These are phyloP conservation scores for Forbesichthys agassizii DNA, from an alignment of 2,113 vertebrate genomes.

Conservation along the genomic window DNA sequence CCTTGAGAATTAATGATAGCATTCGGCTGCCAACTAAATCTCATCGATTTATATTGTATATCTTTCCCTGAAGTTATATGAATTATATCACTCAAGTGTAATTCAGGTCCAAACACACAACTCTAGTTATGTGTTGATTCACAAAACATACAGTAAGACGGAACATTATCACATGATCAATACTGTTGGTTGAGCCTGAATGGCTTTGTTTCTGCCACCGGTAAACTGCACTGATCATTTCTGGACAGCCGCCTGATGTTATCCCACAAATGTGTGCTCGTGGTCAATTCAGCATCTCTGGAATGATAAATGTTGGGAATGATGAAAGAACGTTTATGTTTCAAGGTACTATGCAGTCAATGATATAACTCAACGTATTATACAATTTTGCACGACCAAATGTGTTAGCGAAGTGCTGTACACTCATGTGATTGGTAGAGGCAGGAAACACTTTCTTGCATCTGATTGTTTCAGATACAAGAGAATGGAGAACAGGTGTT, in stretches of 20 bases:
- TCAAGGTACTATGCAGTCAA: not conserved
- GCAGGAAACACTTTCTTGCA: no score
- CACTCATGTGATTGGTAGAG: no score
- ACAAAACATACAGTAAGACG: constrained; percentile 56
- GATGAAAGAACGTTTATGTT: constrained; percentile 9
- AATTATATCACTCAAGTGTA: constrained; percentile 62
- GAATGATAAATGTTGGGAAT: constrained; percentile 19
- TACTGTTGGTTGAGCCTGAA: constrained; percentile 35
- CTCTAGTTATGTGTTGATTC: constrained; percentile 38
- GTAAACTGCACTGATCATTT: constrained; percentile 37
- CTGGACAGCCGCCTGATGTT: constrained; percentile 23
- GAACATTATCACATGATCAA: constrained; percentile 30
- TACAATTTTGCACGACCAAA: not conserved
- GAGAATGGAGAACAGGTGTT: no score
- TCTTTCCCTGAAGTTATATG: constrained; percentile 48
- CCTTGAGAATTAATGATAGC: constrained; percentile 71
- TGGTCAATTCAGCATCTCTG: constrained; percentile 8
- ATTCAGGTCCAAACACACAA: constrained; percentile 34
- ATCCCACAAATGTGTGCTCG: constrained; percentile 12
- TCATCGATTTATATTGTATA: constrained; percentile 58
- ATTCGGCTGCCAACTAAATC: constrained; percentile 38
- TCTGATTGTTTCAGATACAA: no score
- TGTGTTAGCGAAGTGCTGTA: not conserved
- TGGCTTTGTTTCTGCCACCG: constrained; percentile 20
- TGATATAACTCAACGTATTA: constrained; percentile 3